These are phyloP conservation scores for Himalopsyche japonica DNA, from an alignment of 2,888 invertebrate species.

Conservation along the genomic window DNA sequence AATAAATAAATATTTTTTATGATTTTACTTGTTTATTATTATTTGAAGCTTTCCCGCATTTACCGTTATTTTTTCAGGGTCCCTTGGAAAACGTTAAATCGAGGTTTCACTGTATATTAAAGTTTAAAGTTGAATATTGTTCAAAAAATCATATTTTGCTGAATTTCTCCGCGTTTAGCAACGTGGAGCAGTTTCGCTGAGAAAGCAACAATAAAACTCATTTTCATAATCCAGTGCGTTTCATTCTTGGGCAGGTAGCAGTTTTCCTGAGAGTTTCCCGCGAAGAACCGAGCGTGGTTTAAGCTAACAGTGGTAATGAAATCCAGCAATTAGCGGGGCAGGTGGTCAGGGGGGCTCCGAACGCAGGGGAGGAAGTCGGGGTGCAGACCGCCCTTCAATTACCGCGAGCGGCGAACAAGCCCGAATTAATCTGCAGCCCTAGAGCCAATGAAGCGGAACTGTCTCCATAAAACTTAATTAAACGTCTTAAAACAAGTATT, in stretches of 20 bases:
- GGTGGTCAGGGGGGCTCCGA: conserved; percentile 46
- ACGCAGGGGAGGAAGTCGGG: conserved; percentile 43
- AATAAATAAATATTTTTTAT: no score
- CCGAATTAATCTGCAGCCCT: conserved; percentile 39
- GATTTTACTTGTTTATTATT: no score
- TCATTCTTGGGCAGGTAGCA: neutral
- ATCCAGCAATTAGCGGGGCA: conserved; percentile 32
- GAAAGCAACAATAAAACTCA: neutral
- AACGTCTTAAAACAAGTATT: conserved; percentile 65
- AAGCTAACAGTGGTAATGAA: conserved; percentile 27
- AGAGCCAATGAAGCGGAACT: conserved; percentile 49
- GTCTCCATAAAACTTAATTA: conserved; percentile 65
- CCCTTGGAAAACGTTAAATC: no score
- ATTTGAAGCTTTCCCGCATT: no score
- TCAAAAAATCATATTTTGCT: no score
- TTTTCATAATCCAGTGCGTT: neutral
- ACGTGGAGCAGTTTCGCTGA: neutral
- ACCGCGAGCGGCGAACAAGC: conserved; percentile 29
- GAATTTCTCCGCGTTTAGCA: no score
- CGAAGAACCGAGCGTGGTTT: neutral
- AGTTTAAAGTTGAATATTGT: no score
- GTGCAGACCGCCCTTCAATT: conserved; percentile 44
- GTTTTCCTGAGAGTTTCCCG: neutral
- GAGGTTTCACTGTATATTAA: no score
- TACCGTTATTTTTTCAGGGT: no score